phyloP scores from a whole-genome alignment of 2,113 vertebrate genomes.

The Corythornis vintsioides region DNA sequence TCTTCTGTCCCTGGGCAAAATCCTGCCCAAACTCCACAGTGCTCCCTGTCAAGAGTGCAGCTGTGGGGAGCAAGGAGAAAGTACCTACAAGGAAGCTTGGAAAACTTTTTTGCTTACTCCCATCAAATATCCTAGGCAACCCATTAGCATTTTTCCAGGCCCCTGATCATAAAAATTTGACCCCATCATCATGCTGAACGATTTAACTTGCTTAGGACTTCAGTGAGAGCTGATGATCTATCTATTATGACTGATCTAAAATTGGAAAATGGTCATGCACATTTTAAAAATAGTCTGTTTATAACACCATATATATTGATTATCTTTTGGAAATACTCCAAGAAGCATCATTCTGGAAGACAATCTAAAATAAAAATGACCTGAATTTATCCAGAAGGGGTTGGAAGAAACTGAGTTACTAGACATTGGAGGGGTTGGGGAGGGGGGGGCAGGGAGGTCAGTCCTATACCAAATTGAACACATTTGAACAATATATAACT shows the following conservation, averaged over 20 bases:
- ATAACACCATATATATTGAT: conserved; percentile 42
- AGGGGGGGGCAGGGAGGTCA: too few relatives aligned
- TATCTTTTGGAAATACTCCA: neutral
- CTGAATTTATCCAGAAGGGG: neutral
- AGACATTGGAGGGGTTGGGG: neutral
- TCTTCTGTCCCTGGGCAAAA: neutral
- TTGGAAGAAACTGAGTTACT: neutral
- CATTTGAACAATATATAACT: neutral
- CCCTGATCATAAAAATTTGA: neutral
- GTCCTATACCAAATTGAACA: neutral
- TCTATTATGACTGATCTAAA: neutral
- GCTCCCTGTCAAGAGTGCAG: neutral
- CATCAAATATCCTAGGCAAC: neutral
- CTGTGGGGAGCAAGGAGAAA: neutral
- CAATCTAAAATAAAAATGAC: conserved; percentile 2
- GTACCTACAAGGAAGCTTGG: neutral
- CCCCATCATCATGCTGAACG: too few relatives aligned
- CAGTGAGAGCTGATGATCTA: neutral
- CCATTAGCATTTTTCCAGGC: neutral
- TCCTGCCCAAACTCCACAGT: neutral
- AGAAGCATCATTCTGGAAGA: neutral
- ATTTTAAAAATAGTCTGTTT: conserved; percentile 11
- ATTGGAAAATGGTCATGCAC: neutral
- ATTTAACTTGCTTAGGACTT: neutral
- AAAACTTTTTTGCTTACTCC: neutral